Evolutionary conservation across 2,113 vertebrate genomes (phyloP), one percentile per base, ranked within the genome.

Genomic region (Callipepla californica): DNA sequence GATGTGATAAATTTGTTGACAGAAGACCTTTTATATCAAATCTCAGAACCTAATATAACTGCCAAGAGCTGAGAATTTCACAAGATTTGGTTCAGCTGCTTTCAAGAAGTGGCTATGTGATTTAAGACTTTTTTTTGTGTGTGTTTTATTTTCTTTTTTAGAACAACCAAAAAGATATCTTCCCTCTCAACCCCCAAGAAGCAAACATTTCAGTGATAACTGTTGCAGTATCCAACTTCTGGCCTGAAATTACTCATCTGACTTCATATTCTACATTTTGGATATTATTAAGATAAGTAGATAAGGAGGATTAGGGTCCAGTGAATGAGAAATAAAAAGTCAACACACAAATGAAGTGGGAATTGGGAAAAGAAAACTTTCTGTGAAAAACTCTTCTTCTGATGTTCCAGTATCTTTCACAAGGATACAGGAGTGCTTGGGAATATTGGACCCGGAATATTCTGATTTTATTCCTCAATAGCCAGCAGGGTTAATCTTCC

Each of bases 41-140:
- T 80, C 68, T 77, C 63, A 90, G 63, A 80, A 74, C 30, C n/a
- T 89, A 91, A 62, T 69, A 90, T 28, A 87, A 73, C 80, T 89
- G 85, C 65, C 92, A 90, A 87, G 67, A 94, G 20, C 25, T 77
- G 84, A 93, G 44, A 95, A 81, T 79, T 91, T 91, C 85, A 77
- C 75, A 93, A 38, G 90, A 82, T 87, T 91, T 66, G 38, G 59
- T 93, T 95, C 90, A 90, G 92, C 79, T 93, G 67, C 67, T 94
- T 94, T 95, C 72, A 91, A 87, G 70, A 34, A 79, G 66, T 51
- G 25, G 44, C 40, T 85, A 48, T 75, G 30, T 84, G 57, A 85
- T 47, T 65, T 75, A 48, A 92, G 48, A 57, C 28, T 68, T 93
- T 16, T 68, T 85, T 53, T 19, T 22, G 70, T 47, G 13, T 57